Base-by-base conservation (phyloP, 2,888 invertebrate species). In the Autographa pulchrina region DNA sequence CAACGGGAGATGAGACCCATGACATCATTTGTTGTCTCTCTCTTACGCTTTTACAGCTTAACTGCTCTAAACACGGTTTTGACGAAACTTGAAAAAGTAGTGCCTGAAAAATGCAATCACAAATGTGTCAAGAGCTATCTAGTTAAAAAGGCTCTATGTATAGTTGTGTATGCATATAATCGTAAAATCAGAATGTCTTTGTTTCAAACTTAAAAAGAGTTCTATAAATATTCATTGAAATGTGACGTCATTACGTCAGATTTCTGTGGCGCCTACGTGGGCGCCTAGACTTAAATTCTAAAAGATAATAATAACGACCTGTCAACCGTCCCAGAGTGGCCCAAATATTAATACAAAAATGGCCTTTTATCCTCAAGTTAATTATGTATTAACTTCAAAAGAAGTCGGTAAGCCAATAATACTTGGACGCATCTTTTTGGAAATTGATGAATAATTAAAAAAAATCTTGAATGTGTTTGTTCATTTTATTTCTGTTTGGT, bases 361-460 rank as follows among this genome's bases (percentile, higher is more conserved):
- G 75, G 63, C 76, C 62, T 70, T 70, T 75, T 80, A 63, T 72
- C 58, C 67, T 72, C 75, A 80, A 72, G 79, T 84, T 85, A 84
- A 86, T 86, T 82, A 86, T 84, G 84, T 80, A 85, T 83, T 81
- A 82, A 80, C 73, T 82, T 86, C 75, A 85, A 83, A 86, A 78
- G 77, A 86, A 85, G 77, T 80, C 78, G 76, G 82, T 73, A 78
- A 82, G 79, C 74, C 70, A 86, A 86, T 86, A 80, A 84, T 82
- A 82, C 78, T 82, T 75, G 62, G 66, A 41, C 66, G 59, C 65
- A 68, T 73, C 58, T 66, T 41, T 5, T 16, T 59, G 54, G 72
- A 62, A 48, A 5, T n/a, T 6, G 58, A 75, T 79, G 71, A 85
- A 82, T 78, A 78, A 82, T 61, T 76, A 75, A 82, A 78, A 59